Evolutionary conservation across 2,113 vertebrate genomes (phyloP), one percentile per base, ranked within the genome.

Genomic region (Notiomystis cincta): DNA sequence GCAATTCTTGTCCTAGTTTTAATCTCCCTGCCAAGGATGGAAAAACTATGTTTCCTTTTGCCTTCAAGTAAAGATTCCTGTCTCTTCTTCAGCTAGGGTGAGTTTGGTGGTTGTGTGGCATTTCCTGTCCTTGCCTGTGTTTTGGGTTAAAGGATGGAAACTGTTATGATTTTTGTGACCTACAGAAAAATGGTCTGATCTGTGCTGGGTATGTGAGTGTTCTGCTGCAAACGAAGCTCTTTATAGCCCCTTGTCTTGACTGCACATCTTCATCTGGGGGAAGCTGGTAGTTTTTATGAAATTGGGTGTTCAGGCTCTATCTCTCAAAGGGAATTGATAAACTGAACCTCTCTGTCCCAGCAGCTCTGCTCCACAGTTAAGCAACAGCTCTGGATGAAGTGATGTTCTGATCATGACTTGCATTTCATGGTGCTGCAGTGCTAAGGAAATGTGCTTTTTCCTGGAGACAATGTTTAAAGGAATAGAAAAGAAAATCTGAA

Each of bases 41-140:
- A 67, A 67, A 48, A 71, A 76, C 3, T 10, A 6, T 61, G 53
- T 79, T 82, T 51, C 31, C 22, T 87, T 79, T 71, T 78, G 89
- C 75, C 61, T 85, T 72, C 7, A 0, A 58, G 85, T 76, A 38
- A 84, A 69, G 82, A 79, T 93, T 87, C 30, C 50, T 45, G 54
- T 58, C 58, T 66, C 28, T 78, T 75, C 67, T 69, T 44, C 60
- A 67, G 44, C 57, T 9, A 30, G 83, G 42, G 33, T 60, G 79
- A 71, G 13, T 53, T 79, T 75, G 81, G 67, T 2, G 24, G 35
- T 44, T 31, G 13, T 30, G 6, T 27, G 73, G 69, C 70, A 91
- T 91, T 96, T 96, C 73, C 82, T 93, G 84, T 54, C 37, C 51
- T 75, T 2, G 33, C n/a, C 44, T 56, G 18, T 75, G 37, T 91